Percentiles rank a stretch among this genome's conserved stretches.
Evolutionary conservation across 1,140 invertebrate species (phyloP).

Genomic region (Hypsibius dujardini): DNA sequence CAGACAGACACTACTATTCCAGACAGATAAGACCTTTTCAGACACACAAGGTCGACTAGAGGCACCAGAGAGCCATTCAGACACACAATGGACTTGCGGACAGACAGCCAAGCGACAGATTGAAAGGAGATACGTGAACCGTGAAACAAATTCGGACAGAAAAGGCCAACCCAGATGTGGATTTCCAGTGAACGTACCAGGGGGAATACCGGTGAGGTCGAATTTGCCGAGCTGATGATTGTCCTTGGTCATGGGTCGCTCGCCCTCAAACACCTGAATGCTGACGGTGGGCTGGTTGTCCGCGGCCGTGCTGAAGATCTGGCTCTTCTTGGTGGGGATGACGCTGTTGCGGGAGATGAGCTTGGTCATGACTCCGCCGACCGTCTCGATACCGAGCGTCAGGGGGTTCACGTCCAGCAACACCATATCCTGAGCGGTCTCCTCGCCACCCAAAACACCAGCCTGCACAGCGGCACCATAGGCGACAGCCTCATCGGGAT

Average conservation of each 20-base stretch:
- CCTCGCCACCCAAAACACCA: constrained; percentile 49
- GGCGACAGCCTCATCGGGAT: constrained; percentile 93
- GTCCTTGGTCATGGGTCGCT: constrained; percentile 98
- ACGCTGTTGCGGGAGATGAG: constrained; percentile 92
- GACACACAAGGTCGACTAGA: no score
- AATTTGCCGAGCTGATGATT: constrained; percentile 95
- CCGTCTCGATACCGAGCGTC: constrained; percentile 97
- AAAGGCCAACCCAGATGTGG: no score
- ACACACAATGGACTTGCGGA: no score
- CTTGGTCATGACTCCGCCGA: constrained; percentile 98
- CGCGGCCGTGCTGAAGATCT: constrained; percentile 95
- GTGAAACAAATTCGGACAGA: no score
- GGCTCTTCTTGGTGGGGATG: constrained; percentile 98
- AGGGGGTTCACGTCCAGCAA: constrained; percentile 92
- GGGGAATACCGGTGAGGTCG: constrained; percentile 91
- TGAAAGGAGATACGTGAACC: no score
- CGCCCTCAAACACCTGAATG: constrained; percentile 92
- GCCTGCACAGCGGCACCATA: constrained; percentile 97
- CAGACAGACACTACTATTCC: no score
- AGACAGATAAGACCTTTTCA: no score
- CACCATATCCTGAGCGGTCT: constrained; percentile 53
- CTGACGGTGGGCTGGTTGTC: constrained; percentile 98
- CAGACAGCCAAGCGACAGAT: no score
- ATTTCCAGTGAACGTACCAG: constrained; percentile 35
- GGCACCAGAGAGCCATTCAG: no score